Evolutionary conservation across 23 tunicate species (phyloP).

Genomic region (Halocynthia aurantium): DNA sequence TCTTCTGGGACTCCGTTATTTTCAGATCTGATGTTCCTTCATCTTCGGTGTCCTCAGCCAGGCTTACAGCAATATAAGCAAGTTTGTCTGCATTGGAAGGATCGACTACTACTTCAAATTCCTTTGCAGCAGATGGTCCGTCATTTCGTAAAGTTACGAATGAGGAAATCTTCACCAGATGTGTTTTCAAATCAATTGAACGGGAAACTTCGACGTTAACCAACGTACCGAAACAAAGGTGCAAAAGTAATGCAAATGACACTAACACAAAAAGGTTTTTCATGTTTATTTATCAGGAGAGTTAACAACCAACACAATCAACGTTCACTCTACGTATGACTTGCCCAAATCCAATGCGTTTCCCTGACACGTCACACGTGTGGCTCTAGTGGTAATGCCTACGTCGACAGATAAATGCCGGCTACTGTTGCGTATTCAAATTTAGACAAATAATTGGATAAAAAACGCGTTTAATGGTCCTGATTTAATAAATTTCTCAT

Average conservation of each 20-base stretch:
- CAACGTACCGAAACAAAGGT: slow-evolving; percentile 38
- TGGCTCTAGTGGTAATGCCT: no score
- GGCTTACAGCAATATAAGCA: slow-evolving; percentile 34
- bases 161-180: slow-evolving; percentile 68
- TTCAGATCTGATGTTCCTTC: slow-evolving; percentile 6
- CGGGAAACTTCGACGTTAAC: slow-evolving; percentile 84
- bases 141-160: slow-evolving; percentile 58
- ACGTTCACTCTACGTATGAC: no score
- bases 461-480: no score
- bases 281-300: no score
- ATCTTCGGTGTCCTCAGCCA: slow-evolving; percentile 45
- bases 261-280: neutral
- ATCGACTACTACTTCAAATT: slow-evolving; percentile 49
- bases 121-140: slow-evolving; percentile 32
- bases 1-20: slow-evolving; percentile 10
- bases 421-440: no score
- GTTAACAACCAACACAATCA: no score
- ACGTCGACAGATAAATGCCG: no score
- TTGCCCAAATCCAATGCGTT: no score
- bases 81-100: slow-evolving; percentile 62
- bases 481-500: no score
- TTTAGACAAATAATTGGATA: no score
- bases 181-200: slow-evolving; percentile 65
- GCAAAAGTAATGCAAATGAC: neutral
- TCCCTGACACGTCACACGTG: no score